Conservation (phyloP, 2,113 vertebrate genomes). For the Tetrao urogallus region DNA sequence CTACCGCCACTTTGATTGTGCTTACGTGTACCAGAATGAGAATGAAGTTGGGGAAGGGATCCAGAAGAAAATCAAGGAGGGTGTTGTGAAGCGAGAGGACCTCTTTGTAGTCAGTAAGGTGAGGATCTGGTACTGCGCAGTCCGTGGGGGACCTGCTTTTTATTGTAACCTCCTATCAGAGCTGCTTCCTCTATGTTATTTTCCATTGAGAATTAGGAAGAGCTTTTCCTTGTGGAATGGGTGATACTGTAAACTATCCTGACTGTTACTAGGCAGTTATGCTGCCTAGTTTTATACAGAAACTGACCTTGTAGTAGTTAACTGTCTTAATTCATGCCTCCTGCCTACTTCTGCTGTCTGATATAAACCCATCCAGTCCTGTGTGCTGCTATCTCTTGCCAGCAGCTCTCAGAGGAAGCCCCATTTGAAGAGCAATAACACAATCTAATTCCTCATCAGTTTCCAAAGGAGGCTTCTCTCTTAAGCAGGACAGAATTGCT, state of each 20-base stretch:
- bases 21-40: slow-evolving; percentile 88
- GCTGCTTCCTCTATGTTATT: neutral
- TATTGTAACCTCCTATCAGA: rapidly evolving
- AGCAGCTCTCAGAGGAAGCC: neutral
- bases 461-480: neutral
- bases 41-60: slow-evolving; percentile 85
- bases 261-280: neutral
- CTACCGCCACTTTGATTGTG: slow-evolving; percentile 89
- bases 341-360: rapidly evolving
- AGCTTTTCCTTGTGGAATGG: rapidly evolving
- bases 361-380: rapidly evolving
- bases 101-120: slow-evolving; percentile 94
- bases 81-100: slow-evolving; percentile 85
- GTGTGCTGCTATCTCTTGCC: rapidly evolving
- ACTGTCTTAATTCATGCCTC: neutral
- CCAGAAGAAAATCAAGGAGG: slow-evolving; percentile 81
- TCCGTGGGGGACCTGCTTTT: rapidly evolving
- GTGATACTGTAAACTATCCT: neutral
- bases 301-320: neutral
- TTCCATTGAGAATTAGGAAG: rapidly evolving
- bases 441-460: neutral
- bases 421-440: neutral
- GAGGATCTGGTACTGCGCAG: rapidly evolving
- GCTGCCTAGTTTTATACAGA: neutral
- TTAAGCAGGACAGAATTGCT: neutral